Conservation (phyloP, 1,140 invertebrate species). For the Gryon sp. region DNA sequence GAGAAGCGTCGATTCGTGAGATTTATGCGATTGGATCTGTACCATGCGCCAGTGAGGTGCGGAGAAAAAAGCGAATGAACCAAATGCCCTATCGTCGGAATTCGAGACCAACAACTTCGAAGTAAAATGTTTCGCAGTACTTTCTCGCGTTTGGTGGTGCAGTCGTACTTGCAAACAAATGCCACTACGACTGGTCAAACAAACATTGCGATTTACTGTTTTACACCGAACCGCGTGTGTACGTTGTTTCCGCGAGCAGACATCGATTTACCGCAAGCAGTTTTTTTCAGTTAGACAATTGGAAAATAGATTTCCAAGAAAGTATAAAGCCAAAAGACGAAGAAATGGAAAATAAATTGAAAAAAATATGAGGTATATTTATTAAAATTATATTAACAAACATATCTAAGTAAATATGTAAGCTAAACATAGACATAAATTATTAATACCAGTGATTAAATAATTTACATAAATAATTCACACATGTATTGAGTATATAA, state of each 20-base stretch:
- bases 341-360: too few relatives aligned
- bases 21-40: slow-evolving; percentile 52
- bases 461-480: too few relatives aligned
- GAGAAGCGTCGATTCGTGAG: slow-evolving; percentile 53
- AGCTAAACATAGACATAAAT: too few relatives aligned
- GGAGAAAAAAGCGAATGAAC: slow-evolving; percentile 2
- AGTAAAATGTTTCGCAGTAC: slow-evolving; percentile 38
- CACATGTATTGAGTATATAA: too few relatives aligned
- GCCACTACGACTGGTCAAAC: slow-evolving; percentile 23
- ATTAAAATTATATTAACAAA: too few relatives aligned
- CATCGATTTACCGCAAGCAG: too few relatives aligned
- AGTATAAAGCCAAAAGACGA: too few relatives aligned
- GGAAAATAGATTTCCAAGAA: too few relatives aligned
- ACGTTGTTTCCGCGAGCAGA: not conserved
- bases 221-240: not conserved
- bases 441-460: too few relatives aligned
- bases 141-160: slow-evolving; percentile 14
- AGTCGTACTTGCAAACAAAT: slow-evolving; percentile 17
- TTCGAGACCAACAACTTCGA: slow-evolving; percentile 34
- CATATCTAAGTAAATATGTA: too few relatives aligned
- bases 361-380: too few relatives aligned
- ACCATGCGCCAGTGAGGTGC: not conserved
- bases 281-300: too few relatives aligned
- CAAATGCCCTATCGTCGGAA: slow-evolving; percentile 24
- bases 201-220: slow-evolving; percentile 36